Evolutionary conservation across 2,113 vertebrate species (phyloP).

Genomic region (Tenrec ecaudatus): DNA sequence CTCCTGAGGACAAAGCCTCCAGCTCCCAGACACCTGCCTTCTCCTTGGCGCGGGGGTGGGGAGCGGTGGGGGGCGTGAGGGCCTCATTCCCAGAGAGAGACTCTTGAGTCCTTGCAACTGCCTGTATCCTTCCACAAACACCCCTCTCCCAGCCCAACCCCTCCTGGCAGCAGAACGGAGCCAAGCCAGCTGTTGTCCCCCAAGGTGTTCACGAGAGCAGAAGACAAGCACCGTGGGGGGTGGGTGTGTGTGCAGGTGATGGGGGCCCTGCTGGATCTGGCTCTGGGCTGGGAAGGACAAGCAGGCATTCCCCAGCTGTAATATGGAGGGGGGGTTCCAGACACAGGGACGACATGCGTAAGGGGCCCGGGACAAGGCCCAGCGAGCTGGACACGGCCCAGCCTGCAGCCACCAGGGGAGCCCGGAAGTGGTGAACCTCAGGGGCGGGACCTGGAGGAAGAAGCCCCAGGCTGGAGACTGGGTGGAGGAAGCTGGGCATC

Average conservation of each 20-base stretch:
- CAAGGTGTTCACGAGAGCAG: neutral
- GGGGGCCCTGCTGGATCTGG: neutral
- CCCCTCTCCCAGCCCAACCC: neutral
- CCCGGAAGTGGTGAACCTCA: neutral
- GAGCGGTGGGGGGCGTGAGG: too few species aligned
- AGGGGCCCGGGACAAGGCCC: neutral
- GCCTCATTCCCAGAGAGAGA: neutral
- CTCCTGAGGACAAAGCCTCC: neutral
- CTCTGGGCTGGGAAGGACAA: neutral
- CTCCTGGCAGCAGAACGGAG: neutral
- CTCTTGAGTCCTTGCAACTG: neutral
- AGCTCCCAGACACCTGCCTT: too few species aligned
- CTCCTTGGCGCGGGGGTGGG: too few species aligned
- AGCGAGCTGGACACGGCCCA: neutral
- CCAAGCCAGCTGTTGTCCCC: neutral
- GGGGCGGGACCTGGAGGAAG: neutral
- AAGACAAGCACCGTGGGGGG: neutral
- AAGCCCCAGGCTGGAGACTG: neutral
- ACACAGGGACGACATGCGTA: neutral
- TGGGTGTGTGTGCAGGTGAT: accelerated
- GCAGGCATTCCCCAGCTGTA: neutral
- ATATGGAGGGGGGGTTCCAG: neutral
- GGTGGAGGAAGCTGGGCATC: neutral
- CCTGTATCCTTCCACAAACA: neutral
- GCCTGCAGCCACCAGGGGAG: neutral